Conservation (phyloP, 2,113 vertebrate genomes). For the Alethe castanea region DNA sequence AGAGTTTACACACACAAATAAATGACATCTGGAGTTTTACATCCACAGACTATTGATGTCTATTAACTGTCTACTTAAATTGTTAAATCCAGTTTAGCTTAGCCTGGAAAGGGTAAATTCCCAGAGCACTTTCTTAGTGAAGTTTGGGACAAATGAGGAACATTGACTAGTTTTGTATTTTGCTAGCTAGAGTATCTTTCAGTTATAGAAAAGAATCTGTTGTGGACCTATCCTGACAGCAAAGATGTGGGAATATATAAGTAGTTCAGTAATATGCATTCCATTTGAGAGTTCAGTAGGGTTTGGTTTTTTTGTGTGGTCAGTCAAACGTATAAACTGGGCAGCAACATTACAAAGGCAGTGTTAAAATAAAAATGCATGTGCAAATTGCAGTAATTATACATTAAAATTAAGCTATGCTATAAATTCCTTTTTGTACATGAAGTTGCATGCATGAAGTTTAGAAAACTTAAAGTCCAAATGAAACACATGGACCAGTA, state of each 20-base stretch:
- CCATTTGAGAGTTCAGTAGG: background rate
- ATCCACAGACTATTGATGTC: background rate
- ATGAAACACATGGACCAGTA: slow-evolving; percentile 4
- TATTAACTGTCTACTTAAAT: background rate
- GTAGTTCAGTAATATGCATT: background rate
- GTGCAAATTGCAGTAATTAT: slow-evolving; percentile 6
- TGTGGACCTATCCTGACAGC: background rate
- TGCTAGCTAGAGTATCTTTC: background rate
- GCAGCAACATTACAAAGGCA: background rate
- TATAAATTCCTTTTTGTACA: background rate
- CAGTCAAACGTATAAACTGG: background rate
- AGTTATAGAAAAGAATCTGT: background rate
- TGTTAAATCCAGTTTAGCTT: background rate
- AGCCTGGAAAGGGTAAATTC: background rate
- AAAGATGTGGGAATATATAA: background rate
- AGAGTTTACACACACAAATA: background rate
- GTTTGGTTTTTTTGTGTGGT: background rate
- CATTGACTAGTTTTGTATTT: background rate
- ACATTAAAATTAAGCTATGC: background rate
- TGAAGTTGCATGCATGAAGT: background rate
- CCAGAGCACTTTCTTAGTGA: background rate
- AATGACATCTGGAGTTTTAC: background rate
- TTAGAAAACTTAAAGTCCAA: background rate
- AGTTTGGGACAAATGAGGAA: background rate
- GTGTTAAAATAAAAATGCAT: background rate